These are phyloP conservation scores for Drosophila pseudotalamancana DNA, from an alignment of 2,888 invertebrate genomes.

Conservation along the genomic window DNA sequence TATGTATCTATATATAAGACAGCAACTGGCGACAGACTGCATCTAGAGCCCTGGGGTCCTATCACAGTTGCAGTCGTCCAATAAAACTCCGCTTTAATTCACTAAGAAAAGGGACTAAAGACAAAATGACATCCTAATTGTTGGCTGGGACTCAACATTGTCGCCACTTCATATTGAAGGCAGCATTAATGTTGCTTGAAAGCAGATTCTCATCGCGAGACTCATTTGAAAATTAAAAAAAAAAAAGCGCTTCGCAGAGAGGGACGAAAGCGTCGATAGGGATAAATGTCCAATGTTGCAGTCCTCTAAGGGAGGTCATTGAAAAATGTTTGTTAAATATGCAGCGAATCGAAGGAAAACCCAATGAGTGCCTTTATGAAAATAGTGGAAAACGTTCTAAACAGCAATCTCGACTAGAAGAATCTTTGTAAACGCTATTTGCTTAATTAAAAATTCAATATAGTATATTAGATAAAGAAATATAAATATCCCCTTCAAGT, in stretches of 20 bases:
- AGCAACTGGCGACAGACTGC: constrained; percentile 30
- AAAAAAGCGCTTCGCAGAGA: neutral
- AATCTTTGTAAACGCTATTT: no score
- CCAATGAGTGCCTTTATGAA: neutral
- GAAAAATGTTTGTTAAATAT: neutral
- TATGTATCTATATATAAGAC: constrained; percentile 6
- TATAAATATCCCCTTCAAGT: no score
- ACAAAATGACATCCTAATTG: constrained; percentile 51
- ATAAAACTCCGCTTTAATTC: constrained; percentile 42
- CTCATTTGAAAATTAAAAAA: neutral
- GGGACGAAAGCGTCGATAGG: constrained; percentile 6
- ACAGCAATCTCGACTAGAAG: no score
- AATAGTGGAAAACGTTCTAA: no score
- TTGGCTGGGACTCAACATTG: constrained; percentile 16
- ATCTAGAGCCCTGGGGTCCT: constrained; percentile 12
- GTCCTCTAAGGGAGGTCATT: neutral
- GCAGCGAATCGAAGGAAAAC: neutral
- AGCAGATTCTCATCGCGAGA: neutral
- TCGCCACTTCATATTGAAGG: constrained; percentile 21
- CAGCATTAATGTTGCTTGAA: constrained; percentile 16
- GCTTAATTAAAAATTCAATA: no score
- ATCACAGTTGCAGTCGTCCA: constrained; percentile 40
- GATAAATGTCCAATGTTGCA: neutral
- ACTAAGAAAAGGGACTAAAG: constrained; percentile 21
- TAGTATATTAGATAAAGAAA: no score